These are phyloP conservation scores for Parazoanthus swiftii DNA, from an alignment of 92 coral and sea anemone genomes.

Conservation along the genomic window DNA sequence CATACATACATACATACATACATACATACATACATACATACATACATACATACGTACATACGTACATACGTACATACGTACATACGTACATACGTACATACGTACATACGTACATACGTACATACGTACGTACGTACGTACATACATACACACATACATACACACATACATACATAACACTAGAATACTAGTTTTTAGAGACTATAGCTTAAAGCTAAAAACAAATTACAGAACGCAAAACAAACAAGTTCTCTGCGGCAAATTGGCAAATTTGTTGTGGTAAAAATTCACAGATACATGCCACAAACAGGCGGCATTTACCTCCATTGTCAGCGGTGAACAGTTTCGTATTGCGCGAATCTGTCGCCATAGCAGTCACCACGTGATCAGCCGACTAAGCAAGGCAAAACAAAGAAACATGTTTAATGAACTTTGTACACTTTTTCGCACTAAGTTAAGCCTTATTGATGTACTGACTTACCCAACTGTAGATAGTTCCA, in stretches of 20 bases:
- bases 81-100: neutral
- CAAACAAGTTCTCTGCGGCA: too few species aligned
- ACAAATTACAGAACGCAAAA: too few species aligned
- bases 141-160: neutral
- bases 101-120: neutral
- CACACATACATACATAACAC: neutral
- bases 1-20: neutral
- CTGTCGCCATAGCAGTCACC: slow-evolving; percentile 83
- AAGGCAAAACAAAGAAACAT: neutral
- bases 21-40: neutral
- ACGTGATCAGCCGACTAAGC: slow-evolving; percentile 59
- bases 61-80: neutral
- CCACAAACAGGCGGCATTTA: neutral
- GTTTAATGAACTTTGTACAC: neutral
- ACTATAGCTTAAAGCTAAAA: neutral
- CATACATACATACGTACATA: neutral
- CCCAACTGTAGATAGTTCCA: too few species aligned
- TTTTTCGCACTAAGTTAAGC: neutral
- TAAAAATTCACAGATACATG: too few species aligned
- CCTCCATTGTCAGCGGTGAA: slow-evolving; percentile 92
- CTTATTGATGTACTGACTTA: too few species aligned
- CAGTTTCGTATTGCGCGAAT: slow-evolving; percentile 70
- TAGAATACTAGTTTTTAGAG: neutral
- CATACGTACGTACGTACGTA: neutral
- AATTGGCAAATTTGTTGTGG: too few species aligned